Evolutionary conservation across 2,797 vertebrate species (phyloP), one percentile per base, ranked within the genome.

Genomic region (Atherinosoma microstoma): DNA sequence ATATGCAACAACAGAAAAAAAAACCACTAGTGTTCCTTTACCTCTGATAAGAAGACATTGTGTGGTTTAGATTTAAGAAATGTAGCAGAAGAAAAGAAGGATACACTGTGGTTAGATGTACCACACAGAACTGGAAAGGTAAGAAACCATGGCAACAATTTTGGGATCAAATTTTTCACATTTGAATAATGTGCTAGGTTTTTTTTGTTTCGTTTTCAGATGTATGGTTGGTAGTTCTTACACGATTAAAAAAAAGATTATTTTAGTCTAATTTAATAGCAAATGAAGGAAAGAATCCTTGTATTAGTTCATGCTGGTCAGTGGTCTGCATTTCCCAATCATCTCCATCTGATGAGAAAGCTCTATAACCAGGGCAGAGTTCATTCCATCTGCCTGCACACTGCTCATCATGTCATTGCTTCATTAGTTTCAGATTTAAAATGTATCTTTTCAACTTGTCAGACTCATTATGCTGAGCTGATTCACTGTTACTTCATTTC

Each of bases 11-110:
- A 67, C 0, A 0, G 54, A 56, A 70, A 30, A 36, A 60, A 22
- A 56, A 54, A 73, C 5, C 40, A 34, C 16, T 18, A n/a, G 15
- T 22, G 10, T 47, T n/a, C 27, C 1, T 47, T 63, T n/a, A 6
- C 24, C 32, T 63, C 27, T 30, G 34, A 72, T 57, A 42, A 56
- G 35, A 57, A 58, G 36, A 64, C 35, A 53, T 49, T 32, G 58
- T 49, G 45, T 36, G 66, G 42, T 67, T 36, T 70, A 42, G 16
- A 58, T 53, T 24, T 35, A 2, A 10, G 24, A 68, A 54, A 24
- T 27, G 9, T 27, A 2, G 49, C 22, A 54, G 22, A 73, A 61
- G 6, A 30, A 47, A 6, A 63, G 22, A 61, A 9, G 24, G 51
- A 27, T 29, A 15, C 47, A 22, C 22, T 54, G 51, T 27, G 12